Evolutionary conservation across 2,797 vertebrate genomes (phyloP), one percentile per base, ranked within the genome.

Genomic region (Acrossocheilus fasciatus): DNA sequence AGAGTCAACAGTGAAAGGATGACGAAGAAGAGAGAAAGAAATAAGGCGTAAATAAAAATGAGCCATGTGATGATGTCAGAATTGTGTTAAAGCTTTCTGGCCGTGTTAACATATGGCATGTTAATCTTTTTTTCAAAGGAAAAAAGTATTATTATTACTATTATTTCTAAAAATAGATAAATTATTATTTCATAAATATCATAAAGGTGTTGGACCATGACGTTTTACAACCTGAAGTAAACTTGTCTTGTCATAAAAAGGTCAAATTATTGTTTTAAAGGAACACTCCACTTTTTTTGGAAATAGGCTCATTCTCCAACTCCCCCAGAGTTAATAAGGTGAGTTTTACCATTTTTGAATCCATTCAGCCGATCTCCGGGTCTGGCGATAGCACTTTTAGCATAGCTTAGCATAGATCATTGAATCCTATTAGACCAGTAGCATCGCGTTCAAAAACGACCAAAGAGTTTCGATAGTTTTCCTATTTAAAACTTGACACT

Each of bases 1-100:
- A 57, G 73, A 81, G 87, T 85, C 80, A 78, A 83, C 54, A 85
- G 52, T 80, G 74, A 83, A 81, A 81, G 43, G 79, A 85, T 88
- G 83, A 74, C 72, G 79, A 34, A 20, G 81, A 50, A 78, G 34
- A 20, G 23, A 20, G 73, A n/a, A 14, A 70, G 69, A 80, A 50
- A 39, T n/a, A 80, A 47, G 70, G 36, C 54, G 23, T 64, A 73
- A 20, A 30, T 20, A 36, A 52, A 80, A 50, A 30, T 14, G 45
- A 69, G 36, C 30, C 76, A 47, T 72, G 20, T 39, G 47, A 59
- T 45, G n/a, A 43, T 69, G 23, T 54, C 12, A 52, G 30, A 36
- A 54, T 39, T 64, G 41, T 59, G 52, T 72, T 50, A 39, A 70
- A 57, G 66, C 26, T 70, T 78, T 26, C 41, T 52, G 11, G 8